These are phyloP conservation scores for Drosophila macrospina DNA, from an alignment of 2,888 invertebrate genomes.

Conservation along the genomic window DNA sequence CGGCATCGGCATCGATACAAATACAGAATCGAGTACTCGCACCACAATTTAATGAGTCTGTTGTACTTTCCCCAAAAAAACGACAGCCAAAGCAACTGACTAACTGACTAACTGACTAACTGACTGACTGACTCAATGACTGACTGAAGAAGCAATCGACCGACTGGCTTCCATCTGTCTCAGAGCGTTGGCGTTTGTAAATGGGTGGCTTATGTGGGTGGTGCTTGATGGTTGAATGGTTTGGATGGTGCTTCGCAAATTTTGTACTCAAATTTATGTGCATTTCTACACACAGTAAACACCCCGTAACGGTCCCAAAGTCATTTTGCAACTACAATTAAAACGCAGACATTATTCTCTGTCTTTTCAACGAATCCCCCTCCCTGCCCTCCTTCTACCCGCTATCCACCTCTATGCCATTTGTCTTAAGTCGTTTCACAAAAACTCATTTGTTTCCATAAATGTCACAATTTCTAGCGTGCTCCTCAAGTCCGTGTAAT, in stretches of 20 bases:
- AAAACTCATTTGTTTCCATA: slow-evolving; percentile 73
- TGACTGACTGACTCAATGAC: slow-evolving; percentile 5
- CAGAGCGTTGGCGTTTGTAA: slow-evolving; percentile 38
- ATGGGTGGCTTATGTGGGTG: slow-evolving; percentile 32
- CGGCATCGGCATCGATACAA: slow-evolving; percentile 15
- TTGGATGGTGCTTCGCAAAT: slow-evolving; percentile 30
- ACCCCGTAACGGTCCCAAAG: slow-evolving; percentile 59
- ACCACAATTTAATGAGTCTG: slow-evolving; percentile 45
- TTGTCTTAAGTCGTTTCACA: slow-evolving; percentile 49
- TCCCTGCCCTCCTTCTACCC: slow-evolving; percentile 1
- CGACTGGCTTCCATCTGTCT: slow-evolving; percentile 40
- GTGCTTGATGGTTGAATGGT: slow-evolving; percentile 23
- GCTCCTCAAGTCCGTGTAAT: slow-evolving; percentile 58
- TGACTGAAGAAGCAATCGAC: slow-evolving; percentile 8
- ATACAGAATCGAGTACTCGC: slow-evolving; percentile 23
- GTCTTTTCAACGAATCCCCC: background rate
- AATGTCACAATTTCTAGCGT: slow-evolving; percentile 60
- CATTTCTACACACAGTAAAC: slow-evolving; percentile 62
- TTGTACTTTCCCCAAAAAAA: slow-evolving; percentile 41
- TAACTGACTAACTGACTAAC: slow-evolving; percentile 12
- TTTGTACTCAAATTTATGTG: slow-evolving; percentile 65
- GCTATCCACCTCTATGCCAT: background rate
- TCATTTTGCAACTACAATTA: slow-evolving; percentile 71
- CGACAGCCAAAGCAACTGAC: slow-evolving; percentile 19
- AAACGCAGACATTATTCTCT: slow-evolving; percentile 57